Evolutionary conservation across 2,797 vertebrate species (phyloP).

Genomic region (Alectoris magna): DNA sequence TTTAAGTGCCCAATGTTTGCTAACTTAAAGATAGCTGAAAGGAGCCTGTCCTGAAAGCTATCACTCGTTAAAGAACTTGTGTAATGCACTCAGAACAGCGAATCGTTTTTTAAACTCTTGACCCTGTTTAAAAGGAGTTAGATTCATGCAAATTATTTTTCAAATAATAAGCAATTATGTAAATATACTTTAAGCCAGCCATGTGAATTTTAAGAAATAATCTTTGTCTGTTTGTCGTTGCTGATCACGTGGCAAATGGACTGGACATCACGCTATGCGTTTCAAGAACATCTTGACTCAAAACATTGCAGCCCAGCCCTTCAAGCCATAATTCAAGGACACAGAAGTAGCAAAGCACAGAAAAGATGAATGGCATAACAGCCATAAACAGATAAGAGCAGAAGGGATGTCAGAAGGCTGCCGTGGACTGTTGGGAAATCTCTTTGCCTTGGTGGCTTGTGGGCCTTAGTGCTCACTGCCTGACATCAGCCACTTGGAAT

Average conservation of each 20-base stretch:
- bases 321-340: slow-evolving; percentile 16
- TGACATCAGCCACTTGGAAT: slow-evolving; percentile 57
- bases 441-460: slow-evolving; percentile 26
- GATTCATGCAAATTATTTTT: neutral
- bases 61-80: neutral
- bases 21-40: neutral
- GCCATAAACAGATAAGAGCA: neutral
- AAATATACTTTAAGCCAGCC: neutral
- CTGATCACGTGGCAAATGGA: neutral
- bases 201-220: neutral
- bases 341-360: slow-evolving; percentile 26
- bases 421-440: slow-evolving; percentile 17
- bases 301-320: neutral
- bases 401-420: slow-evolving; percentile 32
- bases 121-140: neutral
- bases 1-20: neutral
- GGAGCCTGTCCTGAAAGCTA: neutral
- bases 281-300: slow-evolving; percentile 4
- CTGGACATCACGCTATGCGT: neutral
- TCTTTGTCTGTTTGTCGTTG: neutral
- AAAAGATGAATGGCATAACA: neutral
- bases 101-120: neutral
- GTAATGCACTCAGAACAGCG: neutral
- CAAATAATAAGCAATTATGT: neutral
- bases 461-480: slow-evolving; percentile 7